phyloP scores from a whole-genome alignment of 2,888 invertebrate species.

The Antheraea yamamai region DNA sequence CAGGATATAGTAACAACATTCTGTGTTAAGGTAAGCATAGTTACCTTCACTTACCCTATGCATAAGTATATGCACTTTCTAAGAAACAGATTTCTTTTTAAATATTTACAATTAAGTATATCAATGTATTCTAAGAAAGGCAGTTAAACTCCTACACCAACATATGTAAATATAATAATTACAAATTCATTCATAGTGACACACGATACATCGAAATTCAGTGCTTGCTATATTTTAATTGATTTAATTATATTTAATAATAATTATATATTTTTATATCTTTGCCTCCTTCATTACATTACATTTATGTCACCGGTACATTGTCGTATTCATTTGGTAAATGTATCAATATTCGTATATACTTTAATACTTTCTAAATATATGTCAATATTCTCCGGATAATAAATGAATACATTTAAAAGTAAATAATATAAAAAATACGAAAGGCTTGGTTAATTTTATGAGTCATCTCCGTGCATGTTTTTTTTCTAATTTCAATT shows the following conservation, averaged over 20 bases:
- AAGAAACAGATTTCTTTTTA: not conserved
- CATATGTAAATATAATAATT: conserved; percentile 74
- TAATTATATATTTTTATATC: conserved; percentile 26
- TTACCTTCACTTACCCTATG: too few species aligned
- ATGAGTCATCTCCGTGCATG: too few species aligned
- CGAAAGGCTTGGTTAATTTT: too few species aligned
- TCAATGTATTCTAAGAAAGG: conserved; percentile 3
- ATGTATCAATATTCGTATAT: not conserved
- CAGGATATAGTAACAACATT: too few species aligned
- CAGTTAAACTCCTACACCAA: conserved; percentile 40
- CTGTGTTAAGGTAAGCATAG: too few species aligned
- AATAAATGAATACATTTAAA: not conserved
- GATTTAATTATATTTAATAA: conserved; percentile 40
- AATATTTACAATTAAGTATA: not conserved
- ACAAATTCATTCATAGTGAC: conserved; percentile 58
- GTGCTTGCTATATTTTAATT: conserved; percentile 70
- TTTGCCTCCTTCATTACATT: conserved; percentile 25
- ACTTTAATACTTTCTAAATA: not conserved
- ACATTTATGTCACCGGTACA: conserved; percentile 16
- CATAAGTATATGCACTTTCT: too few species aligned
- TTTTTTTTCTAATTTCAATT: too few species aligned
- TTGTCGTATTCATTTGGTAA: conserved; percentile 19
- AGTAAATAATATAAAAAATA: not conserved
- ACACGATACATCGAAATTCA: conserved; percentile 78
- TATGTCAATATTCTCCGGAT: too few species aligned